These are phyloP conservation scores for Agrenia bidenticulata DNA, from an alignment of 2,888 invertebrate species.

Conservation along the genomic window DNA sequence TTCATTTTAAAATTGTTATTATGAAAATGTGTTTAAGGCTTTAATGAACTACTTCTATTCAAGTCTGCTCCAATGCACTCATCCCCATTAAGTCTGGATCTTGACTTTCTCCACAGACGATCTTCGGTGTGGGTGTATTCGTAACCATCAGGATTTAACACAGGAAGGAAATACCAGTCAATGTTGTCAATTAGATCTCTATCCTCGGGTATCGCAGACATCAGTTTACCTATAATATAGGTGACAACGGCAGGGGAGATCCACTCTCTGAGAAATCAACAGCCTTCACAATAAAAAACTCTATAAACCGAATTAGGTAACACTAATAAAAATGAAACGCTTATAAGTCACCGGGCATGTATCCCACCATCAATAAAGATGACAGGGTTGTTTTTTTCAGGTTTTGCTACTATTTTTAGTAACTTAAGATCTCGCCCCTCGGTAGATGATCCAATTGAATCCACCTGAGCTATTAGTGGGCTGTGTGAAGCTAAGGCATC, in stretches of 20 bases:
- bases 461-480: constrained; percentile 51
- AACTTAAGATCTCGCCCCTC: constrained; percentile 55
- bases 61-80: constrained; percentile 74
- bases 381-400: constrained; percentile 55
- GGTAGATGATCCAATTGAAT: constrained; percentile 53
- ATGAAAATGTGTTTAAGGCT: neutral
- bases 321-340: neutral
- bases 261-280: constrained; percentile 56
- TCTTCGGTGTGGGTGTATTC: constrained; percentile 56
- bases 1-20: neutral
- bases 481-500: constrained; percentile 52
- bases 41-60: constrained; percentile 64
- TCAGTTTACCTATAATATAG: constrained; percentile 60
- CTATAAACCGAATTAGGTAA: neutral
- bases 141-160: constrained; percentile 66
- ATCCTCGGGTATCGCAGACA: constrained; percentile 59
- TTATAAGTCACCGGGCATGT: constrained; percentile 39
- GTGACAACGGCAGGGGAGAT: constrained; percentile 50
- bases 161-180: constrained; percentile 72
- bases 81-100: constrained; percentile 56
- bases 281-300: neutral
- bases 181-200: constrained; percentile 59
- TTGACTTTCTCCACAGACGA: constrained; percentile 77
- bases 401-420: constrained; percentile 55
- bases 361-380: constrained; percentile 62